Percentiles rank a stretch among this genome's conserved stretches.
These are phyloP conservation scores for Microcebus ravelobensis DNA, from an alignment of 2,113 vertebrate genomes.

Conservation along the genomic window DNA sequence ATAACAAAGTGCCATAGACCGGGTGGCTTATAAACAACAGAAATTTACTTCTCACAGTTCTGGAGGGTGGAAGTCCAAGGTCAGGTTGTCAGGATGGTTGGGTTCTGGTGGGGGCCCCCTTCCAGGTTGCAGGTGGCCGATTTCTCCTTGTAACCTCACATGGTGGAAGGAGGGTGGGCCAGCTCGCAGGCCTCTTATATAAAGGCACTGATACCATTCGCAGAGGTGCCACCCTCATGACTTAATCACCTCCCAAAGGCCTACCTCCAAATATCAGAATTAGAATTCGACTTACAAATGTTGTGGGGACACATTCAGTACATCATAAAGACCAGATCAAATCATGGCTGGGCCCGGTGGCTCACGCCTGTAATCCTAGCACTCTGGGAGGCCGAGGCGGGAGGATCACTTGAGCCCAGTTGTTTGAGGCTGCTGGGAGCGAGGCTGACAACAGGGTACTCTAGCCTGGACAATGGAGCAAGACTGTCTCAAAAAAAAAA, in stretches of 20 bases:
- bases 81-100: background rate
- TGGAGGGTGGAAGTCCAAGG: background rate
- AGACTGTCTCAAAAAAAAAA: no score
- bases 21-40: background rate
- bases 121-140: background rate
- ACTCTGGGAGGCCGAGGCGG: no score
- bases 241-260: background rate
- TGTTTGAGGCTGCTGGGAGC: no score
- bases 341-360: background rate
- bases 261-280: background rate
- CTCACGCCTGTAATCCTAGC: no score
- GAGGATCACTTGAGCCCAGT: no score
- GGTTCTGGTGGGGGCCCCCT: background rate
- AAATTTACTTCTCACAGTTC: background rate
- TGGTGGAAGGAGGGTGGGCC: background rate
- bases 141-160: background rate
- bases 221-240: background rate
- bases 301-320: background rate
- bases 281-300: background rate
- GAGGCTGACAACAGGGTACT: no score
- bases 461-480: no score
- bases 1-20: background rate
- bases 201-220: background rate
- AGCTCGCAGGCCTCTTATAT: no score
- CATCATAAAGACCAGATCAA: background rate